Percentiles rank a stretch among this genome's conserved stretches.
These are phyloP conservation scores for Coendou prehensilis DNA, from an alignment of 2,797 vertebrate species.

Conservation along the genomic window DNA sequence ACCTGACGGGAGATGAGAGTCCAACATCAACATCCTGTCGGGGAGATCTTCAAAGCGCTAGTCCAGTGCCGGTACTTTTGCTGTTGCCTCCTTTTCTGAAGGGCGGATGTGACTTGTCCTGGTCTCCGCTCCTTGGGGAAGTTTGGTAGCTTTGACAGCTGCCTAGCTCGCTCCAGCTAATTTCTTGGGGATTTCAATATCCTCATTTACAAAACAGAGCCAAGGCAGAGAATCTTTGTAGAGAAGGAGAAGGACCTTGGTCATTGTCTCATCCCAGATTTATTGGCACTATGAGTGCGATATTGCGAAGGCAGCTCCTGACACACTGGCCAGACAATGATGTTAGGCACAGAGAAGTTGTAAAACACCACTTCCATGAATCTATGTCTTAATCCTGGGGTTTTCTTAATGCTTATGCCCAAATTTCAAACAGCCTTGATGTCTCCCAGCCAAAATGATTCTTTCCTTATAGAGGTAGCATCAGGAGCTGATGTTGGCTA, in stretches of 20 bases:
- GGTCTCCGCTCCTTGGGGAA: not conserved
- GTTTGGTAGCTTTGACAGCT: not conserved
- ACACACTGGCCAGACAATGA: not conserved
- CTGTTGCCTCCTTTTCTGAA: not conserved
- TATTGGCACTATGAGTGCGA: not conserved
- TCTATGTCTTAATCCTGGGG: not conserved
- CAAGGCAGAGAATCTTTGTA: not conserved
- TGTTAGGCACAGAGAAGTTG: not conserved
- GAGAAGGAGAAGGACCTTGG: not conserved
- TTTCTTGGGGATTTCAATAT: not conserved
- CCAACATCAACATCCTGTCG: not conserved
- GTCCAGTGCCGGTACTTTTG: not conserved
- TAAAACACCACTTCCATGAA: not conserved
- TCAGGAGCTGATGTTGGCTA: not conserved
- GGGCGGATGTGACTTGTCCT: not conserved
- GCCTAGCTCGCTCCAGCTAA: not conserved
- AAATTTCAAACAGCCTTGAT: not conserved
- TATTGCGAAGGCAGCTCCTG: not conserved
- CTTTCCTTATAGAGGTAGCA: not conserved
- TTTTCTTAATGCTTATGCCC: not conserved
- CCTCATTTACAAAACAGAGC: conserved; percentile 7
- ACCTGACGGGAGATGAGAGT: not conserved
- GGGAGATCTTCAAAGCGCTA: not conserved
- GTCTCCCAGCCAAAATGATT: not conserved
- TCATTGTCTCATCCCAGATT: not conserved